Conservation (phyloP, 2,888 invertebrate genomes). For the Keiferia lycopersicella region DNA sequence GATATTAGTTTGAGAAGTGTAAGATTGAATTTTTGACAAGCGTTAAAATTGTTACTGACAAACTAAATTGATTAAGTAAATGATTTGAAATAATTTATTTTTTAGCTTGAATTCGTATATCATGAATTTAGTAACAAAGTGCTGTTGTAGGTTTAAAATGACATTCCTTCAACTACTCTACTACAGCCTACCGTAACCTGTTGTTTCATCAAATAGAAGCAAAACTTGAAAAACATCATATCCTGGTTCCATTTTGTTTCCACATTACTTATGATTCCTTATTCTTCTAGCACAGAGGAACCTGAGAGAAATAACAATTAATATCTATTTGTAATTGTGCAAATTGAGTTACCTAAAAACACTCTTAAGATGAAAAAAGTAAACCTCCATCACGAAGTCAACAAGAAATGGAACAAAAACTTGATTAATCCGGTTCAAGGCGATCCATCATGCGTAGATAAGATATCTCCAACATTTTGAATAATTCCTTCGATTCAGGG, state of each 20-base stretch:
- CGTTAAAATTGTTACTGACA: neutral
- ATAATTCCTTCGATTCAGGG: conserved; percentile 32
- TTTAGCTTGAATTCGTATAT: no score
- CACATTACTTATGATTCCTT: no score
- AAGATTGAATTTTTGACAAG: neutral
- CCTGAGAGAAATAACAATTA: neutral
- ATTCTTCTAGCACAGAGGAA: neutral
- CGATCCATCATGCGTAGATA: conserved; percentile 69
- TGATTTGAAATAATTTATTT: no score
- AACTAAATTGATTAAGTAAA: no score
- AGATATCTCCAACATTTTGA: conserved; percentile 37
- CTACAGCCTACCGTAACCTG: no score
- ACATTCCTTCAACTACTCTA: no score
- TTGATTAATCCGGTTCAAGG: conserved; percentile 65
- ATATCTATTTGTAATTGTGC: neutral
- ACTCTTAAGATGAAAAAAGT: conserved; percentile 21
- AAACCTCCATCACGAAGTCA: neutral
- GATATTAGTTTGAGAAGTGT: conserved; percentile 13
- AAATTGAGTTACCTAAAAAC: conserved; percentile 16
- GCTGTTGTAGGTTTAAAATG: no score
- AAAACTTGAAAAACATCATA: no score
- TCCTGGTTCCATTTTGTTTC: no score
- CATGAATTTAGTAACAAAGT: no score
- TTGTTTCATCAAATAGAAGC: no score
- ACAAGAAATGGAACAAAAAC: conserved; percentile 48